Percentiles rank a stretch among this genome's conserved stretches.
Conservation (phyloP, 2,797 vertebrate species). For the Apogon talboti region DNA sequence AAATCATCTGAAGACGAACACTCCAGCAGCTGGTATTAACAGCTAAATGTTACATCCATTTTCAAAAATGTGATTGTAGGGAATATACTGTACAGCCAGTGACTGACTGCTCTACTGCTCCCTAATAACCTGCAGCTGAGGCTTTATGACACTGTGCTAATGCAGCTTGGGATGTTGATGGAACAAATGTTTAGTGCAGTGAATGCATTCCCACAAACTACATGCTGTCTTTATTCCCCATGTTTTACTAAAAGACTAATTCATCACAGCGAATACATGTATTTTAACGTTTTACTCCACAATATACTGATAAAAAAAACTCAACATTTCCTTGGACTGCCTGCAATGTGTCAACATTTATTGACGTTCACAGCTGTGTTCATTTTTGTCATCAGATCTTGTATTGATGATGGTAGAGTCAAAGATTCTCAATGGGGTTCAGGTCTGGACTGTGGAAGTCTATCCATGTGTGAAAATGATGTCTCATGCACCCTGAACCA, state of each 20-base stretch:
- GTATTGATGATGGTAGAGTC: too few species aligned
- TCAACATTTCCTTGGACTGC: too few species aligned
- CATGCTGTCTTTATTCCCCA: neutral
- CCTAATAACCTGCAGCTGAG: constrained; percentile 60
- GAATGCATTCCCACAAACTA: neutral
- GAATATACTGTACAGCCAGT: constrained; percentile 57
- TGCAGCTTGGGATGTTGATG: neutral
- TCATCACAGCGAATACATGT: neutral
- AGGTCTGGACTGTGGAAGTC: too few species aligned
- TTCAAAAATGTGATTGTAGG: constrained; percentile 70
- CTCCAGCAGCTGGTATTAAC: constrained; percentile 85
- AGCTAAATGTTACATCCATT: constrained; percentile 84
- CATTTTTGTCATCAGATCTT: too few species aligned
- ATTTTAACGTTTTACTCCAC: neutral
- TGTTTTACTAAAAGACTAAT: neutral
- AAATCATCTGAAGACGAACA: constrained; percentile 87
- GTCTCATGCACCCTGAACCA: too few species aligned
- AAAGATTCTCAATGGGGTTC: too few species aligned
- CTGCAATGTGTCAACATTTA: too few species aligned
- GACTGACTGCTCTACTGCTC: constrained; percentile 49
- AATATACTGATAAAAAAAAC: too few species aligned
- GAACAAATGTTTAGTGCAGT: neutral
- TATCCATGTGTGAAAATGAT: too few species aligned
- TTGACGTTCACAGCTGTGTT: too few species aligned
- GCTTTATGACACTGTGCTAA: constrained; percentile 12